These are phyloP conservation scores for Hippocampus guttulatus DNA, from an alignment of 2,113 vertebrate genomes.

Conservation along the genomic window DNA sequence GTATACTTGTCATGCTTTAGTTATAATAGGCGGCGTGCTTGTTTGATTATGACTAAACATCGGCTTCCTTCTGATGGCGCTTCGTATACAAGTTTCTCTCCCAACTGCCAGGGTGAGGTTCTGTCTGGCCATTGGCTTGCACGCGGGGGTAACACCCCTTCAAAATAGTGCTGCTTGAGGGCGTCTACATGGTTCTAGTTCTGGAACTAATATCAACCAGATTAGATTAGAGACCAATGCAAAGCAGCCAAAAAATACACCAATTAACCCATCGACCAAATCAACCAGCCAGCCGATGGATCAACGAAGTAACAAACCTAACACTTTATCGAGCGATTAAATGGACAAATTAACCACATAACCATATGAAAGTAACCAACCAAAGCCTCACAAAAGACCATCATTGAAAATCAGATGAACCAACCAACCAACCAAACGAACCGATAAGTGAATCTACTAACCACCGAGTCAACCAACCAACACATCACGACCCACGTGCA, in stretches of 20 bases:
- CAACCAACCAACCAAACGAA: neutral
- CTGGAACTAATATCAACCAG: neutral
- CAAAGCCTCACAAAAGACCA: too few relatives aligned
- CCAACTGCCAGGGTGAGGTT: neutral
- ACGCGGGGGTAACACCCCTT: neutral
- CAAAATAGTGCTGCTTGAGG: neutral
- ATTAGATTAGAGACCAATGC: neutral
- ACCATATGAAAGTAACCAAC: neutral
- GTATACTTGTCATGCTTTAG: conserved; percentile 3
- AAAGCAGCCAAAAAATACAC: neutral
- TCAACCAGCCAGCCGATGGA: too few relatives aligned
- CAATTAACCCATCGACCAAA: too few relatives aligned
- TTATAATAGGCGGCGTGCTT: neutral
- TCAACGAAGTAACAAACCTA: neutral
- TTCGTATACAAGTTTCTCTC: neutral
- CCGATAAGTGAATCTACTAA: neutral
- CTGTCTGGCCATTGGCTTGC: neutral
- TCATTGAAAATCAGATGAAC: too few relatives aligned
- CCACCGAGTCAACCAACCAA: too few relatives aligned
- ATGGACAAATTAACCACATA: neutral
- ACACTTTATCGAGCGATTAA: neutral
- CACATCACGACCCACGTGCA: too few relatives aligned
- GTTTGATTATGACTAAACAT: conserved; percentile 1
- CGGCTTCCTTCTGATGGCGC: neutral
- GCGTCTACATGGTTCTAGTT: neutral